Conservation (phyloP, 2,113 vertebrate species). For the Xerus inauris region DNA sequence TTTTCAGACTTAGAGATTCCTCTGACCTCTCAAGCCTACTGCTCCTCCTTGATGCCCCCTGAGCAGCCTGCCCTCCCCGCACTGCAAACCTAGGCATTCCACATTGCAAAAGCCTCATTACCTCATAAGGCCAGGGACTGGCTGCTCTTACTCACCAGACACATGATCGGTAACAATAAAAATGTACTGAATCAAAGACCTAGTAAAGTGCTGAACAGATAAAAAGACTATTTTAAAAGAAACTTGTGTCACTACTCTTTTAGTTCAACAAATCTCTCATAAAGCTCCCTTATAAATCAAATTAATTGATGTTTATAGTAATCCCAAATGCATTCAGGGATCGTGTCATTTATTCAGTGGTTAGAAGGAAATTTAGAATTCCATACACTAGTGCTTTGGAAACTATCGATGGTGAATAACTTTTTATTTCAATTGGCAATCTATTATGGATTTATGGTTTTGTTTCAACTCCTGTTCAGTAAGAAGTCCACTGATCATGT, state of each 20-base stretch:
- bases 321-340: not conserved
- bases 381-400: not conserved
- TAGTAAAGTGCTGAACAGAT: not conserved
- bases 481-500: not conserved
- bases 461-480: not conserved
- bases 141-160: not conserved
- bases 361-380: not conserved
- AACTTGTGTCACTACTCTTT: not conserved
- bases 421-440: not conserved
- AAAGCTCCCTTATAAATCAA: slow-evolving; percentile 19
- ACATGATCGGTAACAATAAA: not conserved
- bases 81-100: not conserved
- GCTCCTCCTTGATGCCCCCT: not conserved
- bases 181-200: slow-evolving; percentile 30
- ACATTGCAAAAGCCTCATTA: not conserved
- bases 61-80: not conserved
- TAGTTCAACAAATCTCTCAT: slow-evolving; percentile 9
- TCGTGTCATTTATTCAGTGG: not conserved
- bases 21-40: not conserved
- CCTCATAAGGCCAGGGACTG: not conserved
- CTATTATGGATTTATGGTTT: not conserved
- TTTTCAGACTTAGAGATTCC: not conserved
- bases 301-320: not conserved
- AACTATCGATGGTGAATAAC: not conserved
- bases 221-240: slow-evolving; percentile 22